Evolutionary conservation across 2,888 invertebrate genomes (phyloP).

Genomic region (Griposia aprilina): DNA sequence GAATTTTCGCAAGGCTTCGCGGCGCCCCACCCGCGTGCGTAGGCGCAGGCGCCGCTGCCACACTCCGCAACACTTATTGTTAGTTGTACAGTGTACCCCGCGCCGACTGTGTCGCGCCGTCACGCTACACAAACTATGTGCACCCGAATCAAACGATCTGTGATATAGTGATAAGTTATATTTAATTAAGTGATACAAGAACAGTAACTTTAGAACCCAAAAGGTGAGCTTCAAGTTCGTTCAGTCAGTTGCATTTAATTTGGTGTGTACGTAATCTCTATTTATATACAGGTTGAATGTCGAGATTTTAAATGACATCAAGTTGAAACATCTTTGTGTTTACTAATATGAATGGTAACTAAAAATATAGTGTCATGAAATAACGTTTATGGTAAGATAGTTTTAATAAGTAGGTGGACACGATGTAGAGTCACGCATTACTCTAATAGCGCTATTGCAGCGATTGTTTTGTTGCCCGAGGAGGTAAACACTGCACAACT

Average conservation of each 20-base stretch:
- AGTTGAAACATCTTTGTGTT: slow-evolving; percentile 46
- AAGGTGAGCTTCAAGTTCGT: slow-evolving; percentile 75
- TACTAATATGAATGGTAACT: slow-evolving; percentile 25
- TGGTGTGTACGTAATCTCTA: slow-evolving; percentile 72
- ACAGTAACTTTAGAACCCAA: slow-evolving; percentile 71
- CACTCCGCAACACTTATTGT: slow-evolving; percentile 70
- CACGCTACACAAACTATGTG: slow-evolving; percentile 78
- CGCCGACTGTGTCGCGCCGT: slow-evolving; percentile 77
- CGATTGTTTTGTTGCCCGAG: slow-evolving; percentile 77
- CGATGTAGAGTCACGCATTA: slow-evolving; percentile 49
- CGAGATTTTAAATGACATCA: slow-evolving; percentile 65
- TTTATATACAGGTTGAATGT: slow-evolving; percentile 70
- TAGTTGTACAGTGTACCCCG: slow-evolving; percentile 79
- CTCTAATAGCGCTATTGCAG: slow-evolving; percentile 51
- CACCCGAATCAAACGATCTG: slow-evolving; percentile 85
- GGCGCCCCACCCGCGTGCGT: slow-evolving; percentile 84
- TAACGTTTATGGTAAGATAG: slow-evolving; percentile 8
- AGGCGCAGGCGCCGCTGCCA: slow-evolving; percentile 82
- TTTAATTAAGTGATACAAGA: slow-evolving; percentile 77
- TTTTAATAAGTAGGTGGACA: slow-evolving; percentile 35
- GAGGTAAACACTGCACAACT: slow-evolving; percentile 73
- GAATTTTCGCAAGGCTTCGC: slow-evolving; percentile 89
- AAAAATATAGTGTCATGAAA: not conserved
- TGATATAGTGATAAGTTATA: slow-evolving; percentile 89
- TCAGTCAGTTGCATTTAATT: slow-evolving; percentile 48